Conservation (phyloP, 2,888 invertebrate species). For the Amblyjoppa proteus region DNA sequence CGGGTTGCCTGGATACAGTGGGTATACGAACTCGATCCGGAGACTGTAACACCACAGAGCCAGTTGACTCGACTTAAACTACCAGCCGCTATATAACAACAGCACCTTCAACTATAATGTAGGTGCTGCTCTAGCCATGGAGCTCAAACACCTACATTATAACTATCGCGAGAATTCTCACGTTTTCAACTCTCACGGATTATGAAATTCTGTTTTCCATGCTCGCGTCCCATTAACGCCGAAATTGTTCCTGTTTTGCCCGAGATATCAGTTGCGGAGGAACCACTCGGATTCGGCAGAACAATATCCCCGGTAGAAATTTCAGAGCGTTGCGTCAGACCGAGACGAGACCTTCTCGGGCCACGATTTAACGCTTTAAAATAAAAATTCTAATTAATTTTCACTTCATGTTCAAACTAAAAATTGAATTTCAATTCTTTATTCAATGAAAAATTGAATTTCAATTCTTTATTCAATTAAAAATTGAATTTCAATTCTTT, state of each 20-base stretch:
- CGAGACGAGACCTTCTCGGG: no score
- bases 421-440: no score
- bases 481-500: no score
- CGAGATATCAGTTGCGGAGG: not conserved
- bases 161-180: conserved; percentile 49
- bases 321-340: no score
- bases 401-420: no score
- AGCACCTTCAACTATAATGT: conserved; percentile 4
- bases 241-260: not conserved
- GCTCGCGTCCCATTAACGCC: conserved; percentile 4
- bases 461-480: no score
- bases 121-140: conserved; percentile 1
- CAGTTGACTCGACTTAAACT: conserved; percentile 21
- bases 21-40: conserved; percentile 43
- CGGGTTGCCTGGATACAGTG: conserved; percentile 44
- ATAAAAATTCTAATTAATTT: no score
- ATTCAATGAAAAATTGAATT: no score
- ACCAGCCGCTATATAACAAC: not conserved
- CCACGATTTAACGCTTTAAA: no score
- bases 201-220: conserved; percentile 26
- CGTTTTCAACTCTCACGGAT: conserved; percentile 54
- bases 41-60: conserved; percentile 21
- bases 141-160: conserved; percentile 18
- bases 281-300: not conserved
- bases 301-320: not conserved